A percentile compares a stretch with the other conserved stretches of the same genome.
Evolutionary conservation across 2,888 invertebrate species (phyloP).

Genomic region (Glaucopsyche alexis): DNA sequence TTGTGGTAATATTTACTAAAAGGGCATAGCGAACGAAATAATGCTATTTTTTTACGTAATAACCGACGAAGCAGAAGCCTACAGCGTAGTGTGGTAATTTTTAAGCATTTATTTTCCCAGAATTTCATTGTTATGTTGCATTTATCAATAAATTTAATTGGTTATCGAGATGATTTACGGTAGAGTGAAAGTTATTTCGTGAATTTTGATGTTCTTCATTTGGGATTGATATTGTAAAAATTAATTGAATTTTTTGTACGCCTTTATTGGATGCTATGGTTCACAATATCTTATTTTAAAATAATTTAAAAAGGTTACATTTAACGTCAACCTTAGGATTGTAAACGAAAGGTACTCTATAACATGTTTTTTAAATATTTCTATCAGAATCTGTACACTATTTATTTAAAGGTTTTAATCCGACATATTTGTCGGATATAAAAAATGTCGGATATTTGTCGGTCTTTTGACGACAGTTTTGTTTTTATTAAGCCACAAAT

Average conservation of each 20-base stretch:
- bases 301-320: no score
- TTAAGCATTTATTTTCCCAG: conserved; percentile 30
- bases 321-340: no score
- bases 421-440: no score
- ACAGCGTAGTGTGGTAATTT: conserved; percentile 21
- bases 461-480: no score
- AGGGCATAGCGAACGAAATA: no score
- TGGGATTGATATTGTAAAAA: conserved; percentile 17
- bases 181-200: conserved; percentile 33
- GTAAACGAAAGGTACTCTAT: no score
- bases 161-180: conserved; percentile 38
- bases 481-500: not conserved
- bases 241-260: conserved; percentile 6
- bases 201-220: conserved; percentile 28
- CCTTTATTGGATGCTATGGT: not conserved
- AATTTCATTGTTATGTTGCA: conserved; percentile 30
- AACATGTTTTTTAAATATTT: no score
- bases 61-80: not conserved
- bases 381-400: no score
- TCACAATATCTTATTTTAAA: not conserved
- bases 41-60: not conserved
- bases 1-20: no score
- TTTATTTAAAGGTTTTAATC: no score
- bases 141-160: conserved; percentile 62
- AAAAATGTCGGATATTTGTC: no score